Conservation (phyloP, 2,888 invertebrate species). For the Rotaria socialis region DNA sequence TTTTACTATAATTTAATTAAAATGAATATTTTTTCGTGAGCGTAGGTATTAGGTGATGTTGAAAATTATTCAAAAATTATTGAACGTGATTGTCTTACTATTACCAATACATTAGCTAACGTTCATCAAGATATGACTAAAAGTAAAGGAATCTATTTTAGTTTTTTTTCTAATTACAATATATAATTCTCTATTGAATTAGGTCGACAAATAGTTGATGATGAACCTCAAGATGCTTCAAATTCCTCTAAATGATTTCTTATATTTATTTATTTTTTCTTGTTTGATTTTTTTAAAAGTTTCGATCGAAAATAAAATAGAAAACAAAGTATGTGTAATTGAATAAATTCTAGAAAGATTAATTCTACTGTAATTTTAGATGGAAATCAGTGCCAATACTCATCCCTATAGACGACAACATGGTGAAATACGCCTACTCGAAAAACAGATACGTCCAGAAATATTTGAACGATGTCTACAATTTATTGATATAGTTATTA, state of each 20-base stretch:
- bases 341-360: too few relatives aligned
- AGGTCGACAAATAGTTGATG: background rate
- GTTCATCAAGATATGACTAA: constrained; percentile 6
- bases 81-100: background rate
- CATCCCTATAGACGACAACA: background rate
- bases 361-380: background rate
- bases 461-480: background rate
- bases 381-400: background rate
- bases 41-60: constrained; percentile 4
- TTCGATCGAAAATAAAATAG: background rate
- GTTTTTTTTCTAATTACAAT: background rate
- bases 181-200: background rate
- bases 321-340: background rate
- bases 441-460: constrained; percentile 7
- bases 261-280: background rate
- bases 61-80: constrained; percentile 34
- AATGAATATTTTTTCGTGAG: background rate
- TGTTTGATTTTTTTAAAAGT: background rate
- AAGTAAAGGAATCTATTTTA: background rate
- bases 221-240: background rate
- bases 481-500: background rate
- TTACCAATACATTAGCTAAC: background rate
- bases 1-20: background rate
- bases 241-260: background rate
- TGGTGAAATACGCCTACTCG: background rate